These are phyloP conservation scores for Amphilophus citrinellus DNA, from an alignment of 2,113 vertebrate species.

Conservation along the genomic window DNA sequence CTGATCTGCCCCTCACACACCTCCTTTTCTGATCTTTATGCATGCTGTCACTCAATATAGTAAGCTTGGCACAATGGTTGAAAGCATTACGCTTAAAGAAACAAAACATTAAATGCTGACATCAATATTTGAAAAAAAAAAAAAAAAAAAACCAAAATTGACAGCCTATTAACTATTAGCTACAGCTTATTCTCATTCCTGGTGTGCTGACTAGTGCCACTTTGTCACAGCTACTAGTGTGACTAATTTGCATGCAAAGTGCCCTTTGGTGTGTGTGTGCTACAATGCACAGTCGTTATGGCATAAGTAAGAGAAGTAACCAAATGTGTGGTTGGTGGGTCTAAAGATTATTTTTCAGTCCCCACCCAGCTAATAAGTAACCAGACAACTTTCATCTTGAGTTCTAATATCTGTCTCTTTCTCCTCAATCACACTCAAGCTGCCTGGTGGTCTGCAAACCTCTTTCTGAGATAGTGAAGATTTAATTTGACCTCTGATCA, in stretches of 20 bases:
- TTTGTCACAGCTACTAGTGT: rapidly evolving
- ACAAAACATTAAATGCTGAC: background rate
- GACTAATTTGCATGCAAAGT: background rate
- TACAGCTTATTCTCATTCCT: background rate
- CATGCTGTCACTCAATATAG: background rate
- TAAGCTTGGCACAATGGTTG: background rate
- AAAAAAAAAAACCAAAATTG: background rate
- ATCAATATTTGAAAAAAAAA: background rate
- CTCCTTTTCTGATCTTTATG: background rate
- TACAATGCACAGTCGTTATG: background rate
- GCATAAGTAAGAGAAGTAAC: background rate
- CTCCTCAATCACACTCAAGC: background rate
- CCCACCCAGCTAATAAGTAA: no score
- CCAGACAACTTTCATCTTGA: background rate
- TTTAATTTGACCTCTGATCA: background rate
- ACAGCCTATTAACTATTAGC: no score
- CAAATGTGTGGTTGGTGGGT: rapidly evolving
- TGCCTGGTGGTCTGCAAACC: rapidly evolving
- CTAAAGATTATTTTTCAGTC: background rate
- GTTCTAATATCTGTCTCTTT: background rate
- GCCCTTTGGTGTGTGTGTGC: rapidly evolving
- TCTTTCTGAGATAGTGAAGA: background rate
- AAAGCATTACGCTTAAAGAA: background rate
- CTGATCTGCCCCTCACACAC: rapidly evolving
- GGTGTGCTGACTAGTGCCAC: rapidly evolving